Base-by-base conservation (phyloP, 1,140 invertebrate species). In the Solenopsis fugax region DNA sequence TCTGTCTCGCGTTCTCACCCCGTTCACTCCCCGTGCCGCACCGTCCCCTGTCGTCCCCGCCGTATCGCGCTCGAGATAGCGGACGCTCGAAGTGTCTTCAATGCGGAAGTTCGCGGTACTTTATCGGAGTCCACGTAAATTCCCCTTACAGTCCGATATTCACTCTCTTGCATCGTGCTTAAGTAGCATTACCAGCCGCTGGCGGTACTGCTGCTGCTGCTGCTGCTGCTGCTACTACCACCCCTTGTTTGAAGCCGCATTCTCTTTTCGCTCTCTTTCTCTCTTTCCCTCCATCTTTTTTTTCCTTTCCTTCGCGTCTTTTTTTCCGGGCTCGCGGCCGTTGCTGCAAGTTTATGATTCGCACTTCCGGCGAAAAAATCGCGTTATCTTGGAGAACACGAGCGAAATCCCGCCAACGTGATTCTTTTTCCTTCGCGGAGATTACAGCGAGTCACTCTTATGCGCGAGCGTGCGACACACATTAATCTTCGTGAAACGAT, bases 281-380 rank as follows among this genome's bases (percentile, higher is more conserved):
- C 3, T 45, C 12, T 9, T 50, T 34, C 37, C 45, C n/a, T 48
- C 29, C 41, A 10, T 4, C 48, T 21, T 5, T 60, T 60, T 21
- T 48, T 21, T 50, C 37, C 29, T 41, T 56, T 48, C n/a, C 9
- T 56, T 21, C n/a, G 2, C 29, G 29, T 29, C 75, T 21, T 76
- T 76, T 76, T 69, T 54, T 45, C 12, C 58, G 6, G 10, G 16
- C 48, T 41, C 80, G 54, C 13, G 50, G 48, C 56, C 62, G 64
- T 78, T 78, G 60, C 48, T 54, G 71, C 87, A 65, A 78, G 65
- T 88, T 89, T 88, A 85, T 52, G 88, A 88, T 88, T 88, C 88
- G 54, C 37, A 65, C 82, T 77, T 65, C 58, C 72, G 73, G 37
- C 64, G 72, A 88, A 88, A 78, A 85, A 67, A 88, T 77, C 54